Percentiles rank a stretch among this genome's conserved stretches.
phyloP scores from a whole-genome alignment of 2,797 vertebrate species.

The Diceros bicornis region DNA sequence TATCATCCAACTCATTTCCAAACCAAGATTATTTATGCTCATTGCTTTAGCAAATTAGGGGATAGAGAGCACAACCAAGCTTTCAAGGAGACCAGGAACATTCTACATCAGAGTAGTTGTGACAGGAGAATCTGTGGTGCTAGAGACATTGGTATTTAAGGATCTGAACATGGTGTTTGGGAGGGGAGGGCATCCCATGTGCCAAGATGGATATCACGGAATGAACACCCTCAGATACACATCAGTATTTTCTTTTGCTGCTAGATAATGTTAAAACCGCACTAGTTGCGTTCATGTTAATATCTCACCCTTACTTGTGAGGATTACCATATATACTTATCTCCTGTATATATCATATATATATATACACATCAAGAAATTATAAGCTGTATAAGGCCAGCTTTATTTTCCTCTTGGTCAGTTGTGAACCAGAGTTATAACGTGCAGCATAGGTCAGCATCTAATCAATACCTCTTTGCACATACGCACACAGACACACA shows the following conservation, averaged over 20 bases:
- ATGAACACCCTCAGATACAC: background rate
- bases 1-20: slow-evolving; percentile 21
- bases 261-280: background rate
- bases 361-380: background rate
- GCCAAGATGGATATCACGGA: background rate
- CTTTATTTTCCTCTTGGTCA: background rate
- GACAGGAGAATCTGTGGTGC: background rate
- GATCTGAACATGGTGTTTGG: background rate
- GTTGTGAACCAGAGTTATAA: background rate
- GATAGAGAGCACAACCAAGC: background rate
- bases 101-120: background rate
- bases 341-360: background rate
- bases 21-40: background rate
- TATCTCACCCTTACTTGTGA: background rate
- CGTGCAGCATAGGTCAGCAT: background rate
- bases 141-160: background rate
- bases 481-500: background rate
- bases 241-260: background rate
- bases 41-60: background rate
- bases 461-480: background rate
- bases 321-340: no score
- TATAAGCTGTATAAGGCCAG: background rate
- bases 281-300: background rate
- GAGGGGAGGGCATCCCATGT: background rate
- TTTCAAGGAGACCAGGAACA: slow-evolving; percentile 1